Evolutionary conservation across 2,888 invertebrate species (phyloP), one percentile per base, ranked within the genome.

Genomic region (Maniola hyperantus): DNA sequence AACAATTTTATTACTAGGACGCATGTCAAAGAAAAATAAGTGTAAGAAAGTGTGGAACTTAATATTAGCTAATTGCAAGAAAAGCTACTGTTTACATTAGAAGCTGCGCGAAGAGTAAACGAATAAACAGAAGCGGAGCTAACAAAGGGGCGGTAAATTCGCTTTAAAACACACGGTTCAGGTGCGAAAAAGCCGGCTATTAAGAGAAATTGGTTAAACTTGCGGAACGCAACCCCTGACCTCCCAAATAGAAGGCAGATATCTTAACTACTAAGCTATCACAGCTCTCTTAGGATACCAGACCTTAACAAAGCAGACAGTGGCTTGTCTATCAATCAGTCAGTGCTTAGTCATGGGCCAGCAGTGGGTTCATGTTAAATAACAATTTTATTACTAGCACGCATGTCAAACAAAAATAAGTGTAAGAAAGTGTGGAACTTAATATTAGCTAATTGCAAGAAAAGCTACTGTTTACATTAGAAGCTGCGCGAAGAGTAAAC

Each of bases 51-150:
- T n/a, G 77, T n/a, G 85, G 6, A 83, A 87, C 89, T 88, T 91
- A 90, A 91, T 90, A 90, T 87, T 77, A 83, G 85, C 84, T 89
- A 91, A 91, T 90, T 89, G 89, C 81, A 82, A 88, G 90, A 85
- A 88, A 88, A 89, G 85, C 87, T 81, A 42, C 83, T 87, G 83
- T 88, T 89, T 88, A 50, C 83, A 88, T 89, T 88, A 90, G 84
- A 78, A 80, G 79, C 77, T 79, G 79, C 76, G 84, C 83, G 82
- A 86, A 88, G 89, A 88, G 87, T 89, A 90, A 91, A 89, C 88
- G 88, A 89, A 90, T 90, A 89, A 90, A 87, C 87, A 85, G 88
- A 85, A 83, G 83, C 85, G 87, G 80, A 78, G 76, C 78, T 80
- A 81, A 81, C 83, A 79, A 80, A 83, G 84, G 82, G 80, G 82